Percentiles rank a stretch among this genome's conserved stretches.
Conservation (phyloP, 2,113 vertebrate species). For the Garra rufa region DNA sequence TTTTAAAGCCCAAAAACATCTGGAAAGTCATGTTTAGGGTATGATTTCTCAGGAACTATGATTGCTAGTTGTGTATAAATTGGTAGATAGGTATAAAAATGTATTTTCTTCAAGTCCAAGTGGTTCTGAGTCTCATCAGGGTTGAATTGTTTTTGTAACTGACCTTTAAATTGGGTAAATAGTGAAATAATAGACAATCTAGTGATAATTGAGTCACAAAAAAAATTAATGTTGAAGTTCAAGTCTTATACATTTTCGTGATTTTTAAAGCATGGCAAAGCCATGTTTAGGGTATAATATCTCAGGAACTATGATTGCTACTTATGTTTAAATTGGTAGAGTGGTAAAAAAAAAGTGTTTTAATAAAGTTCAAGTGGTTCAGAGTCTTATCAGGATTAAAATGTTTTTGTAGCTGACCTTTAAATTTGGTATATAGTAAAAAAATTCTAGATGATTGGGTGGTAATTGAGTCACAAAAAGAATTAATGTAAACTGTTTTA, state of each 20-base stretch:
- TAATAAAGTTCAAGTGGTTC: too few species aligned
- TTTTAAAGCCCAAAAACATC: not conserved
- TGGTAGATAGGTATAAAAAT: conserved; percentile 1
- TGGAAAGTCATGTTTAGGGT: not conserved
- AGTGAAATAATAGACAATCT: not conserved
- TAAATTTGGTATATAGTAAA: not conserved
- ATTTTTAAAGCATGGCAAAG: too few species aligned
- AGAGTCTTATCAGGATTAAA: not conserved
- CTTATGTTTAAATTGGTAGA: not conserved
- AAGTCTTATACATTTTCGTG: not conserved
- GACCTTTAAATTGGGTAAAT: not conserved
- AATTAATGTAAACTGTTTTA: too few species aligned
- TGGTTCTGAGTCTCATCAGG: not conserved
- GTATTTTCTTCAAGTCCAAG: not conserved
- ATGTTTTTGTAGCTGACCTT: not conserved
- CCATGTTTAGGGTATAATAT: not conserved
- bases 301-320: not conserved
- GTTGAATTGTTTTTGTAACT: not conserved
- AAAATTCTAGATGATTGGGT: not conserved
- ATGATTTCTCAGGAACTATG: not conserved
- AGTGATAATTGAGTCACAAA: not conserved
- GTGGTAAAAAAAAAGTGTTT: not conserved
- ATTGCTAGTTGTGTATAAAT: not conserved
- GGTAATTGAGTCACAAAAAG: too few species aligned
- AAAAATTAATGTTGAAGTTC: not conserved